Base-by-base conservation (phyloP, 2,888 invertebrate species). In the Chrysolina oricalcia region DNA sequence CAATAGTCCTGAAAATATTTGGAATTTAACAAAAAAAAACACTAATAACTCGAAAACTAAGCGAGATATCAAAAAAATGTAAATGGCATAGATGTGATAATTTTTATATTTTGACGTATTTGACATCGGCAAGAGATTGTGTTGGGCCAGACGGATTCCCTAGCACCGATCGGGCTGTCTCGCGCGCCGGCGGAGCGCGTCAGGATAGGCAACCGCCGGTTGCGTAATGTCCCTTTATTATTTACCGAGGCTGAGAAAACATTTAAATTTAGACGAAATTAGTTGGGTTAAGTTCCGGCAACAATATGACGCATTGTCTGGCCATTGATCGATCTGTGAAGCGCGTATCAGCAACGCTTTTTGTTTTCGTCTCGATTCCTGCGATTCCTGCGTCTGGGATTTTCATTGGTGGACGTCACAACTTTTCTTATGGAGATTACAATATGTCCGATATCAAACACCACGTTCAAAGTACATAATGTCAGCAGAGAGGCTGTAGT, bases 151-250 rank as follows among this genome's bases (percentile, higher is more conserved):
- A 87, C 87, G 83, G 84, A 84, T 81, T 83, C 13, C 85, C 87
- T 87, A 87, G 67, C 80, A 74, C 27, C 72, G 77, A 56, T 87
- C 87, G 88, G 86, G 46, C 46, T 72, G 76, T 77, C 73, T 79
- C 78, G 77, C 74, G 62, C 64, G 15, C 46, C 9, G 21, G 68
- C 56, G 74, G 72, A 56, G 80, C 80, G 78, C 53, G 66, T 72
- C 84, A 83, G 83, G 82, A 82, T 85, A 84, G 84, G 85, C 86
- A 83, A 86, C 85, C 83, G 83, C 79, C 83, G 81, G 82, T 86
- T 87, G 86, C 83, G 86, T 86, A 86, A 87, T 85, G 83, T 84
- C 83, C 84, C 84, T 83, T 83, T 84, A 85, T 84, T 85, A 85
- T 85, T 84, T 85, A 85, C 84, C 82, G 82, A 83, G 74, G 82